Base-by-base conservation (phyloP, 2,888 invertebrate genomes). In the Euclidia mi region DNA sequence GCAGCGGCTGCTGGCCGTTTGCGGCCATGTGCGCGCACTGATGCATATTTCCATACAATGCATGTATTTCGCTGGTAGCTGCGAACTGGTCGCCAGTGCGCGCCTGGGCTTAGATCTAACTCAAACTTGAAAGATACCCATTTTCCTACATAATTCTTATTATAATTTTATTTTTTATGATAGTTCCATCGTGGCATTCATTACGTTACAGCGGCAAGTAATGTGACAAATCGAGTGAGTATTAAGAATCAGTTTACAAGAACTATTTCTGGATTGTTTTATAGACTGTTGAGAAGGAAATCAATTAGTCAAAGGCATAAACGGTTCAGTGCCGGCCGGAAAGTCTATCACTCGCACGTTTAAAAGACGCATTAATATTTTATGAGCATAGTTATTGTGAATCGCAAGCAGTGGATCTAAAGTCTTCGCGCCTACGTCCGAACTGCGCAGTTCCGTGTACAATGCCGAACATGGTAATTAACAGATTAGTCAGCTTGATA, bases 391-490 rank as follows among this genome's bases (percentile, higher is more conserved):
- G 40, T 40, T 40, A 20, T 6, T 40, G 11, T 40, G 20, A n/a
- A 18, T 20, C 20, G 9, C 18, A n/a, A 15, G 11, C 3, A 12
- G 40, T 40, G 34, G 18, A 31, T 37, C 28, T 50, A 25, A 28
- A 29, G 44, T 11, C 7, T 12, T 10, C 37, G 29, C 38, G 12
- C 15, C 14, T 15, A 12, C 11, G 35, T 3, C n/a, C 18, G n/a
- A 52, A 60, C 38, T 64, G 48, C 56, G 52, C 12, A 65, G 52
- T 74, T 57, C 55, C 49, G 55, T 48, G 49, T 44, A 45, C 18
- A 44, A 40, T 57, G 43, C 55, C 58, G 11, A 46, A 60, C 58
- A 60, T 56, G 42, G 60, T 47, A 58, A 67, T 75, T 67, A 67
- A 58, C 48, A 55, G 52, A 28, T 37, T 41, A 56, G 53, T 67